Evolutionary conservation across 2,888 invertebrate genomes (phyloP).

Genomic region (Tetranychus piercei): DNA sequence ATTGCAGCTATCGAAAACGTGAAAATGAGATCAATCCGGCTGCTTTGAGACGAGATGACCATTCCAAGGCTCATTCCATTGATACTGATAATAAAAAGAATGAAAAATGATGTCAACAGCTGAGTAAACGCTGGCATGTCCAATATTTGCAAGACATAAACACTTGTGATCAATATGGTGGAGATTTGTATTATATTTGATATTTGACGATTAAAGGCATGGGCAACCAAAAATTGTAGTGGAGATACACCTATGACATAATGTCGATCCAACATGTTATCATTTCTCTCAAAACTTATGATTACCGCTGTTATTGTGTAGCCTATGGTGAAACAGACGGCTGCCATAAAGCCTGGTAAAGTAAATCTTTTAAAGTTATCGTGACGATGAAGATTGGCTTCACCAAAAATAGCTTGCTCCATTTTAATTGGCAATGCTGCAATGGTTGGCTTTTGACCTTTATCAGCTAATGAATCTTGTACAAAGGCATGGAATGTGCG

Average conservation of each 20-base stretch:
- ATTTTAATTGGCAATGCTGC: slow-evolving; percentile 38
- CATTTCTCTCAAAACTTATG: slow-evolving; percentile 70
- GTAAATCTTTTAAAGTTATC: slow-evolving; percentile 78
- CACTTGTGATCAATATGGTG: slow-evolving; percentile 75
- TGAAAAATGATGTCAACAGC: slow-evolving; percentile 38
- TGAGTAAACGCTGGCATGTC: not conserved
- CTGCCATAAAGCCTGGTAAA: slow-evolving; percentile 73
- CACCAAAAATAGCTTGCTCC: slow-evolving; percentile 18
- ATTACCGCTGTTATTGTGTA: slow-evolving; percentile 80
- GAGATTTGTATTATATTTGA: slow-evolving; percentile 75
- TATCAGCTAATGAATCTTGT: slow-evolving; percentile 48
- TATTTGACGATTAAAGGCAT: slow-evolving; percentile 65
- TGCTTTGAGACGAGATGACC: slow-evolving; percentile 47
- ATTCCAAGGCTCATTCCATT: slow-evolving; percentile 94
- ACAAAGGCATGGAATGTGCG: slow-evolving; percentile 70
- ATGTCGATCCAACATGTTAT: slow-evolving; percentile 71
- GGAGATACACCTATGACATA: slow-evolving; percentile 36
- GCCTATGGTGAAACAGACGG: slow-evolving; percentile 75
- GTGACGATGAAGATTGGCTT: slow-evolving; percentile 40
- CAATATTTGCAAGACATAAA: slow-evolving; percentile 51
- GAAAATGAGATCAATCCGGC: not conserved
- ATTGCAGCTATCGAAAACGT: not conserved
- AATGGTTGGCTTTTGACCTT: slow-evolving; percentile 60
- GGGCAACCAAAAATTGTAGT: slow-evolving; percentile 34
- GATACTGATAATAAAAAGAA: slow-evolving; percentile 70